These are phyloP conservation scores for Ceratina australensis DNA, from an alignment of 1,140 invertebrate species.

Conservation along the genomic window DNA sequence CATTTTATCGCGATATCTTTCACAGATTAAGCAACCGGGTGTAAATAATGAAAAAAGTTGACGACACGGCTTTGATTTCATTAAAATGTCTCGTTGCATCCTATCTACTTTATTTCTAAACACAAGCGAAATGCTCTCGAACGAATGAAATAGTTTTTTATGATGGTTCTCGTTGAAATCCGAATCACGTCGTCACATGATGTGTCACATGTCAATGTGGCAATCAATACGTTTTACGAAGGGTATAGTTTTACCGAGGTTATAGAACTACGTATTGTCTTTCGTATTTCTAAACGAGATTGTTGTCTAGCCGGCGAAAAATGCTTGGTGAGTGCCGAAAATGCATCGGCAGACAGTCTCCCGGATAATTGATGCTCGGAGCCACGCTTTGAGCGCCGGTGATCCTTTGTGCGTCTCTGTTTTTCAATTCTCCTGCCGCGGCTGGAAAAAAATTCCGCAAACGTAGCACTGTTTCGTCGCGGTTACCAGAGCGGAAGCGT, in stretches of 20 bases:
- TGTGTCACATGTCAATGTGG: no score
- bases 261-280: no score
- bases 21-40: neutral
- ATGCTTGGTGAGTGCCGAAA: neutral
- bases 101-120: no score
- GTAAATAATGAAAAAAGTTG: conserved; percentile 7
- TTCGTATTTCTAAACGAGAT: no score
- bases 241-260: no score
- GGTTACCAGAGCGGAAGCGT: neutral
- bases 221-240: no score
- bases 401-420: conserved; percentile 5
- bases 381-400: conserved; percentile 12
- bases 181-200: no score
- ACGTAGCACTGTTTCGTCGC: neutral
- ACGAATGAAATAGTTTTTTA: no score
- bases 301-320: neutral
- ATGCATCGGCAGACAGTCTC: neutral
- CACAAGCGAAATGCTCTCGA: no score
- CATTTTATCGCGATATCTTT: conserved; percentile 27
- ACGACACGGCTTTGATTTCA: no score
- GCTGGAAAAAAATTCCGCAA: neutral
- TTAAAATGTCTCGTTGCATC: no score
- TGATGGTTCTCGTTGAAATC: no score
- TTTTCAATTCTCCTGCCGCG: conserved; percentile 18
- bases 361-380: conserved; percentile 19